These are phyloP conservation scores for Bambusicola thoracicus DNA, from an alignment of 2,113 vertebrate genomes.

Conservation along the genomic window DNA sequence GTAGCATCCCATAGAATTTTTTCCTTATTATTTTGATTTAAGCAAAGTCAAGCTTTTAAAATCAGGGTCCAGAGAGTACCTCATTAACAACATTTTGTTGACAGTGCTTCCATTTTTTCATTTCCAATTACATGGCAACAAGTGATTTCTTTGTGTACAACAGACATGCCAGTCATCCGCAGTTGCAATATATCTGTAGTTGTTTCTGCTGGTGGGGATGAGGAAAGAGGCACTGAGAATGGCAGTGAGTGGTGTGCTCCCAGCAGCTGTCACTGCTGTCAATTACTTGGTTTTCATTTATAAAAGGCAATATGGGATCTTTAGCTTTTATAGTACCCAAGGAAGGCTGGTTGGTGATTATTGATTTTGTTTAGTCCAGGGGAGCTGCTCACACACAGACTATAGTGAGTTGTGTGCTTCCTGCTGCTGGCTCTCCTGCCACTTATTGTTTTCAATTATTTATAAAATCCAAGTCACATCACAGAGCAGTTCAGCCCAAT, in stretches of 20 bases:
- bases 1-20: conserved; percentile 47
- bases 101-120: conserved; percentile 44
- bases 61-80: conserved; percentile 39
- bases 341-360: conserved; percentile 60
- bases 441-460: conserved; percentile 71
- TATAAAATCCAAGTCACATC: conserved; percentile 68
- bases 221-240: neutral
- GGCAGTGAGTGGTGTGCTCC: conserved; percentile 35
- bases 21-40: conserved; percentile 67
- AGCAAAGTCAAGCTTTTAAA: conserved; percentile 60
- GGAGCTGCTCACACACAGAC: conserved; percentile 64
- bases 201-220: conserved; percentile 35
- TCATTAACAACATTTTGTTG: conserved; percentile 62
- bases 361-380: conserved; percentile 69
- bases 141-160: conserved; percentile 16
- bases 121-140: conserved; percentile 53
- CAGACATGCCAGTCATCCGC: conserved; percentile 10
- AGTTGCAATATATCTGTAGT: conserved; percentile 44
- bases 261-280: conserved; percentile 68
- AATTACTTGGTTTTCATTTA: conserved; percentile 70
- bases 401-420: conserved; percentile 40
- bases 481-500: conserved; percentile 14
- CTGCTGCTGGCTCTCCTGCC: conserved; percentile 59
- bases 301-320: conserved; percentile 70
- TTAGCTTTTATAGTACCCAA: conserved; percentile 66